A percentile compares a stretch with the other conserved stretches of the same genome.
phyloP scores from a whole-genome alignment of 1,140 invertebrate species.

The Drosophila fuyamai region DNA sequence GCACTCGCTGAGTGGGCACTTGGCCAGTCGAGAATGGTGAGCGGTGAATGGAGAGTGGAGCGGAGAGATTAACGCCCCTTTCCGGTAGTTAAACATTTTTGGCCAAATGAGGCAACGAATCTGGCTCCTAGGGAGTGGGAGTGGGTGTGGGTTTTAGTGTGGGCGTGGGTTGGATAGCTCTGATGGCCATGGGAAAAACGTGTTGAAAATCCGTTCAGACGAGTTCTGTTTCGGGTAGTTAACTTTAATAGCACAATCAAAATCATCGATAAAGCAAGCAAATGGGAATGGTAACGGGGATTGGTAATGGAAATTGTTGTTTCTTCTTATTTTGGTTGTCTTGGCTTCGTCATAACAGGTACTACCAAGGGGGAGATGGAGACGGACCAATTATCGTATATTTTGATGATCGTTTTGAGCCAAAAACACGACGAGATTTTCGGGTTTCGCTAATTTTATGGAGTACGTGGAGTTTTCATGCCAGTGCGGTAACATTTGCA shows the following conservation, averaged over 20 bases:
- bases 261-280: slow-evolving; percentile 20
- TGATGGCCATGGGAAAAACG: slow-evolving; percentile 33
- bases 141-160: background rate
- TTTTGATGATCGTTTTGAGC: slow-evolving; percentile 8
- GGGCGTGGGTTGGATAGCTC: background rate
- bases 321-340: background rate
- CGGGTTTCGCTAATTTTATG: slow-evolving; percentile 16
- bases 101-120: slow-evolving; percentile 47
- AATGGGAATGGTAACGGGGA: slow-evolving; percentile 28
- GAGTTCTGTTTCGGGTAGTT: slow-evolving; percentile 28
- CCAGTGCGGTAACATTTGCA: background rate
- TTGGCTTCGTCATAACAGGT: background rate
- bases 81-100: slow-evolving; percentile 67
- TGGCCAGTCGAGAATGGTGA: slow-evolving; percentile 12
- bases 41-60: background rate
- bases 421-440: slow-evolving; percentile 17
- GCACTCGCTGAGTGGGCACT: slow-evolving; percentile 63
- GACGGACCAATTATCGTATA: slow-evolving; percentile 14
- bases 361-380: background rate
- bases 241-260: slow-evolving; percentile 39
- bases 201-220: slow-evolving; percentile 35
- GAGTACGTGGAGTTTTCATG: background rate
- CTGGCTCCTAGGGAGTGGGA: slow-evolving; percentile 15
- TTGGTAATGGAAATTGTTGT: slow-evolving; percentile 11
- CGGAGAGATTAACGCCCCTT: slow-evolving; percentile 73